Evolutionary conservation across 2,888 invertebrate genomes (phyloP).

Genomic region (Synergus japonicus): DNA sequence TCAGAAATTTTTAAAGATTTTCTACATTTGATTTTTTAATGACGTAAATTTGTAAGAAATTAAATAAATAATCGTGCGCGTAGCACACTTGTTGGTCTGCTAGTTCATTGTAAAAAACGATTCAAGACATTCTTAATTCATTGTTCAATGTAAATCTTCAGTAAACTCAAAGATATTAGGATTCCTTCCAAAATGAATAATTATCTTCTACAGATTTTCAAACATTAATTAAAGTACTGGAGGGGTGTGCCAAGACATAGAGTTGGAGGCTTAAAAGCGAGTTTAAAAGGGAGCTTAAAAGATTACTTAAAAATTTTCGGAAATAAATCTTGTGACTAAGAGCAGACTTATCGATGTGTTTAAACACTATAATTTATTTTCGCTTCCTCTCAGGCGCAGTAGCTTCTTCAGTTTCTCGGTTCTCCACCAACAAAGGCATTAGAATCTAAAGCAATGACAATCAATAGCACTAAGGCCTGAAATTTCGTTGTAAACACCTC

Average conservation of each 20-base stretch:
- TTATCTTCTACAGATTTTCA: too few species aligned
- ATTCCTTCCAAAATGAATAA: not conserved
- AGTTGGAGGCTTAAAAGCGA: not conserved
- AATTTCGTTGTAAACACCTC: conserved; percentile 37
- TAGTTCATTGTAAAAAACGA: not conserved
- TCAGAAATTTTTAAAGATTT: too few species aligned
- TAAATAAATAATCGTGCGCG: too few species aligned
- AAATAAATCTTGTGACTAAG: not conserved
- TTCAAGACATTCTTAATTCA: not conserved
- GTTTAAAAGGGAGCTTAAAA: not conserved
- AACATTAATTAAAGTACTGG: not conserved
- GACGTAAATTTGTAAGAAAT: too few species aligned
- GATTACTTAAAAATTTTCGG: not conserved
- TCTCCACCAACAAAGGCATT: not conserved
- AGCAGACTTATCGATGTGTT: not conserved
- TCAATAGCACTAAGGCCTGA: conserved; percentile 26
- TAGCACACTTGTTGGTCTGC: too few species aligned
- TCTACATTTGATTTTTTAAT: too few species aligned
- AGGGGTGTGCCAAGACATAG: not conserved
- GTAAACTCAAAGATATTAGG: not conserved
- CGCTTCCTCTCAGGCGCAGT: not conserved
- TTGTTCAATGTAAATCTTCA: too few species aligned
- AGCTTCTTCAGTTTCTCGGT: not conserved
- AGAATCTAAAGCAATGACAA: conserved; percentile 19
- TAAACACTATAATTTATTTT: not conserved